Percentiles rank a stretch among this genome's conserved stretches.
Evolutionary conservation across 2,113 vertebrate genomes (phyloP).

Genomic region (Podocnemis expansa): DNA sequence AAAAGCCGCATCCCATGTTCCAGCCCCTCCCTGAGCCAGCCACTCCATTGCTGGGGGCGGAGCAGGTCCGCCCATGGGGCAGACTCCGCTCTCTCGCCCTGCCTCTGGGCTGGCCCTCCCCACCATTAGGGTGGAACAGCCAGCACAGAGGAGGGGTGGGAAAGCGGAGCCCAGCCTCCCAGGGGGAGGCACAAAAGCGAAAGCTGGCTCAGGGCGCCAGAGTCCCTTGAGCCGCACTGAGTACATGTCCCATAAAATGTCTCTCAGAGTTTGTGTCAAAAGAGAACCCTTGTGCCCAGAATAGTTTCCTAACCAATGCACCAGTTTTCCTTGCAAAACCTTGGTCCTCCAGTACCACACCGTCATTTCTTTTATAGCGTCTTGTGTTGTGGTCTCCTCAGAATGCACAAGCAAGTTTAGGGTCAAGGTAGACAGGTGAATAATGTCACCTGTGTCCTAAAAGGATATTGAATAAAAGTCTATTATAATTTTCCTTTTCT

Average conservation of each 20-base stretch:
- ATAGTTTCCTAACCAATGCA: neutral
- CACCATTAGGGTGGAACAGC: no score
- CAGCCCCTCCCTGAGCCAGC: no score
- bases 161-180: no score
- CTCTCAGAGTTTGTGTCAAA: neutral
- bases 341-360: neutral
- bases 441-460: neutral
- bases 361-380: neutral
- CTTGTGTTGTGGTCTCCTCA: neutral
- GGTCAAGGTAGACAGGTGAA: neutral
- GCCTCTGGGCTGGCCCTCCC: no score
- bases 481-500: neutral
- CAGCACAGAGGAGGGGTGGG: no score
- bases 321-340: neutral
- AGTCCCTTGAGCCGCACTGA: no score
- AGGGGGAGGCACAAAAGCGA: no score
- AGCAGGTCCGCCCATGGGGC: no score
- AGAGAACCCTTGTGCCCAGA: neutral
- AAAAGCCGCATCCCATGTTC: no score
- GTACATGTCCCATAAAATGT: neutral
- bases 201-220: no score
- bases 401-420: neutral
- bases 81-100: no score
- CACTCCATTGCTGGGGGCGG: no score
- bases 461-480: neutral